Conservation (phyloP, 1,140 invertebrate genomes). For the Drosophila simulans region DNA sequence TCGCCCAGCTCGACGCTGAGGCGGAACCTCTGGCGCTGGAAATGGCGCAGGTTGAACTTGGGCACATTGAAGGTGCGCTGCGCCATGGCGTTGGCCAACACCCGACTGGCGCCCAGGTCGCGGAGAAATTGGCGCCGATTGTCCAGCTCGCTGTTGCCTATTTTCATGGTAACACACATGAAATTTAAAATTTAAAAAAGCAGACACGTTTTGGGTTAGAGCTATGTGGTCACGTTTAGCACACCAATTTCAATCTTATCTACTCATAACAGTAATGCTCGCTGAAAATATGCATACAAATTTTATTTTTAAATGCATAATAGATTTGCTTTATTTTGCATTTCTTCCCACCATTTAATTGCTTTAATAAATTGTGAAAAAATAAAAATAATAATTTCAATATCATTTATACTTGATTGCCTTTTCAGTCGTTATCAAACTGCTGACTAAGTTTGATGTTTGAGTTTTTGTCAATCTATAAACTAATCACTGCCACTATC, state of each 20-base stretch:
- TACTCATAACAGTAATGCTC: background rate
- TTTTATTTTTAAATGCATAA: background rate
- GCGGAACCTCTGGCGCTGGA: slow-evolving; percentile 32
- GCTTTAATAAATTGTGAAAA: background rate
- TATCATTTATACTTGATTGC: background rate
- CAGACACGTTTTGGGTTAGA: slow-evolving; percentile 23
- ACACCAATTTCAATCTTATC: slow-evolving; percentile 2
- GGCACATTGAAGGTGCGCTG: slow-evolving; percentile 23
- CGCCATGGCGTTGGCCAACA: slow-evolving; percentile 44
- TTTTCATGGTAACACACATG: slow-evolving; percentile 43
- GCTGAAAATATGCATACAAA: background rate
- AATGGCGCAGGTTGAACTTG: slow-evolving; percentile 46
- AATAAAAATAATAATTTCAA: background rate
- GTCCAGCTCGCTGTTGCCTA: slow-evolving; percentile 30
- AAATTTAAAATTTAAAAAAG: slow-evolving; percentile 35
- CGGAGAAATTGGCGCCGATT: slow-evolving; percentile 41
- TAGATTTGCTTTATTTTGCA: background rate
- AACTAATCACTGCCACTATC: background rate
- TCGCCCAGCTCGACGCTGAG: slow-evolving; percentile 48
- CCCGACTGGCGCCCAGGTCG: slow-evolving; percentile 43
- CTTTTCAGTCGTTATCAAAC: background rate
- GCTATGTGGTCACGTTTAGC: background rate
- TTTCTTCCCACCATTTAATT: background rate
- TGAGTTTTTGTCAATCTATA: background rate
- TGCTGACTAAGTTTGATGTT: background rate